A percentile compares a stretch with the other conserved stretches of the same genome.
phyloP scores from a whole-genome alignment of 2,888 invertebrate species.

The Clivina fossor region DNA sequence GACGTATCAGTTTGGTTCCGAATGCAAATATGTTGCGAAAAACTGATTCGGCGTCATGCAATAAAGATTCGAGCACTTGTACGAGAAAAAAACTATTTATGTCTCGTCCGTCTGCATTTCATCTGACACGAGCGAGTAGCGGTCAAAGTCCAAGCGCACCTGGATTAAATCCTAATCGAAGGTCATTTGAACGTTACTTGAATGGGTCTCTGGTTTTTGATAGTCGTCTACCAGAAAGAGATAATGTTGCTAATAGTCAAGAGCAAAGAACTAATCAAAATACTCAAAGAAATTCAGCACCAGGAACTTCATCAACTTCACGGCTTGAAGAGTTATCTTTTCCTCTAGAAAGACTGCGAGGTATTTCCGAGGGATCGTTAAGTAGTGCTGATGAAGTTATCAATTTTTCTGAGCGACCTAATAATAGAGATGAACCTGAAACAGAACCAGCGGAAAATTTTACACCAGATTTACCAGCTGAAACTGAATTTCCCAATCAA shows the following conservation, averaged over 20 bases:
- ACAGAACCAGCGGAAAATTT: constrained; percentile 23
- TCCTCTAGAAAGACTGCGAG: constrained; percentile 17
- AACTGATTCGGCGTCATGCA: constrained; percentile 10
- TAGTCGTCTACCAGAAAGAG: constrained; percentile 12
- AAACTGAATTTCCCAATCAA: constrained; percentile 26
- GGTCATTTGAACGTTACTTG: constrained; percentile 5
- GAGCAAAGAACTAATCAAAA: background rate
- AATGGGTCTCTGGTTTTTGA: background rate
- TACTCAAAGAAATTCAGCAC: background rate
- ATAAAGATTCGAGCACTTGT: constrained; percentile 24
- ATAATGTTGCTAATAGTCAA: background rate
- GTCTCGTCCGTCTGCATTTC: constrained; percentile 25
- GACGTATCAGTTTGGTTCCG: constrained; percentile 32
- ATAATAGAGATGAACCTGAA: constrained; percentile 21
- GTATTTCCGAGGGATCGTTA: constrained; percentile 26
- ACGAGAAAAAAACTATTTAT: constrained; percentile 26
- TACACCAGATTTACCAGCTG: constrained; percentile 22
- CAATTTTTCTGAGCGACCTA: constrained; percentile 48
- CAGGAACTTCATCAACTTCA: background rate
- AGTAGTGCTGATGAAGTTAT: constrained; percentile 42
- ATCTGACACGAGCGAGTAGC: constrained; percentile 19
- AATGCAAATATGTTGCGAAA: constrained; percentile 27
- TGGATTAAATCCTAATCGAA: constrained; percentile 5
- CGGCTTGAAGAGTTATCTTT: constrained; percentile 15
- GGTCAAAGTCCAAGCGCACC: background rate